Evolutionary conservation across 2,797 vertebrate species (phyloP).

Genomic region (Melanotaenia boesemani): DNA sequence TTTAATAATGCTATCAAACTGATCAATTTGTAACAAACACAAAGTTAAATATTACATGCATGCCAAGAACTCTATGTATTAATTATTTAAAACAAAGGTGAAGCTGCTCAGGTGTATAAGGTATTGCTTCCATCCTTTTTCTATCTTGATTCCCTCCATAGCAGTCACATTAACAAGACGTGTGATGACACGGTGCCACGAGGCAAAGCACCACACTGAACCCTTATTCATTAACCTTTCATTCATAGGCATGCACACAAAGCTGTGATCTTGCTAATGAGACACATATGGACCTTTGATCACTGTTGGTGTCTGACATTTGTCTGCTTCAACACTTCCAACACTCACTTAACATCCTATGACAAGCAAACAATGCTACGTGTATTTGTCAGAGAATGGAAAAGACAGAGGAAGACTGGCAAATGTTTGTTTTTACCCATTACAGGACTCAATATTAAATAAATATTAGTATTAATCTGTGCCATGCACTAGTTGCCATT

Average conservation of each 20-base stretch:
- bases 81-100: background rate
- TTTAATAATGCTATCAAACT: background rate
- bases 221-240: conserved; percentile 51
- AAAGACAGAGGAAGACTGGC: background rate
- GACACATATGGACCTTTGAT: conserved; percentile 66
- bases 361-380: conserved; percentile 10
- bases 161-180: conserved; percentile 51
- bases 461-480: conserved; percentile 49
- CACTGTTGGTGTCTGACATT: conserved; percentile 41
- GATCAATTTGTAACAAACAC: background rate
- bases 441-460: conserved; percentile 12
- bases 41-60: background rate
- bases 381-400: conserved; percentile 19
- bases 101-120: background rate
- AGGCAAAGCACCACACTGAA: conserved; percentile 30
- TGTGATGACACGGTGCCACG: conserved; percentile 32
- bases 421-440: background rate
- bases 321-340: conserved; percentile 2
- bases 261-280: conserved; percentile 66
- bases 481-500: conserved; percentile 31
- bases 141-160: conserved; percentile 17
- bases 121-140: background rate
- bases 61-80: background rate
- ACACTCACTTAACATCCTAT: conserved; percentile 19
- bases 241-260: conserved; percentile 33